Evolutionary conservation across 1,140 invertebrate genomes (phyloP), one percentile per base, ranked within the genome.

Genomic region (Formica exsecta): DNA sequence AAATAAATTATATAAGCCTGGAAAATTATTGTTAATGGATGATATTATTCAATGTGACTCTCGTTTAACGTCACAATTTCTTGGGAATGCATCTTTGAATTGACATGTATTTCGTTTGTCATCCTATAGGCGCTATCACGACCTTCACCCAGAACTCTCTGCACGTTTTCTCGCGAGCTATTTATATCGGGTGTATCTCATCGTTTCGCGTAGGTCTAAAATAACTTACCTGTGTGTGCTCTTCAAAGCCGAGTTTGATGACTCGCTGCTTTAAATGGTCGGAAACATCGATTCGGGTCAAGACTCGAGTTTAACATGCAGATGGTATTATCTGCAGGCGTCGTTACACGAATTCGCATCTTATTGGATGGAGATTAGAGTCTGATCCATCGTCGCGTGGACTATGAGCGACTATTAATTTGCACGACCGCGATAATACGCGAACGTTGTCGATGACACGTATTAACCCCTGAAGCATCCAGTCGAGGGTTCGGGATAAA

Each of bases 61-160:
- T 36, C 38, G 32, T 25, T 38, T n/a, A 8, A 59, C 36, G 0
- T 57, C 32, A 57, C 32, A 22, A 74, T 19, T 3, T 41, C n/a
- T 13, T 9, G n/a, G 7, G 38, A 3, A 25, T 6, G 0, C 32
- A 59, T 3, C 54, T n/a, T 41, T 7, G 1, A 6, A 38, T 38
- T 25, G 32, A 59, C 7, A 74, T 73, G n/a, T 22, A 38, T 59
- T 74, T 74, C 19, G 36, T 44, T 4, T 16, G n/a, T 25, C 9
- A 36, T 61, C 2, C 6, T 59, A 62, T 62, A 48, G 5, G 22
- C 13, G 8, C 38, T 73, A 36, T 73, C 54, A 6, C 44, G 62
- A 87, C 89, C 89, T 90, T 90, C 89, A 87, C 89, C 89, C 19
- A 90, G 89, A 89, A 90, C 87, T 89, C 86, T 11, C 36, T 29